phyloP scores from a whole-genome alignment of 2,888 invertebrate species.

The Drosophila parthenogenetica region DNA sequence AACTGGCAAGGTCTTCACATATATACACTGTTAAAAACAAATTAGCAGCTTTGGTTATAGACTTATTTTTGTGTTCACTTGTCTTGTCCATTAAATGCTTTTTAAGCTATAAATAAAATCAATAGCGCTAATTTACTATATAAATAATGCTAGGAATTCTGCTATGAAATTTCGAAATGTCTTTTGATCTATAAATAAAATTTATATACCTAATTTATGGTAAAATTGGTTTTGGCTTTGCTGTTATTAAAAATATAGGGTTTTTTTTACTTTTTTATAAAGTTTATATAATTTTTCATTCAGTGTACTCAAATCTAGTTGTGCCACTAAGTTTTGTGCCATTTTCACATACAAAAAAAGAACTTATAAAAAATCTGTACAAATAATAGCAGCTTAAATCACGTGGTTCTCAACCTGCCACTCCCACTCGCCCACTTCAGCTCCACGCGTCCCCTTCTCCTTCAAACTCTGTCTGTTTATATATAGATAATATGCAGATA shows the following conservation, averaged over 20 bases:
- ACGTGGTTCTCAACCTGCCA: conserved; percentile 36
- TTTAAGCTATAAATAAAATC: too few relatives aligned
- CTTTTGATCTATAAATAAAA: too few relatives aligned
- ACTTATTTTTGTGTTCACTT: too few relatives aligned
- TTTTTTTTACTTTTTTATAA: too few relatives aligned
- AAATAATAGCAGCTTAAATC: conserved; percentile 61
- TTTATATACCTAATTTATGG: too few relatives aligned
- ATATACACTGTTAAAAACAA: conserved; percentile 3
- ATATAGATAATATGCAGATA: conserved; percentile 64
- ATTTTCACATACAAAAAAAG: conserved; percentile 13
- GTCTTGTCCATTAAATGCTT: too few relatives aligned
- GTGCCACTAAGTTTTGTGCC: conserved; percentile 40
- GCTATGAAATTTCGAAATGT: too few relatives aligned
- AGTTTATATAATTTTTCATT: too few relatives aligned
- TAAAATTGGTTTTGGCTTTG: too few relatives aligned
- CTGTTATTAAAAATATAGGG: too few relatives aligned
- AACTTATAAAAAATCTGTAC: conserved; percentile 63
- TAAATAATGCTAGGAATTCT: too few relatives aligned
- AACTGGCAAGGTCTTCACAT: conserved; percentile 20
- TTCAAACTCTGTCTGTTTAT: not conserved
- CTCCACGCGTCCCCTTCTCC: not conserved
- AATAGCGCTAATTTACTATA: too few relatives aligned
- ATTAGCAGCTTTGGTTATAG: not conserved
- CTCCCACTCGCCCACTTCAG: not conserved
- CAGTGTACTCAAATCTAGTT: conserved; percentile 15